Base-by-base conservation (phyloP, 2,888 invertebrate species). In the Argyresthia goedartella region DNA sequence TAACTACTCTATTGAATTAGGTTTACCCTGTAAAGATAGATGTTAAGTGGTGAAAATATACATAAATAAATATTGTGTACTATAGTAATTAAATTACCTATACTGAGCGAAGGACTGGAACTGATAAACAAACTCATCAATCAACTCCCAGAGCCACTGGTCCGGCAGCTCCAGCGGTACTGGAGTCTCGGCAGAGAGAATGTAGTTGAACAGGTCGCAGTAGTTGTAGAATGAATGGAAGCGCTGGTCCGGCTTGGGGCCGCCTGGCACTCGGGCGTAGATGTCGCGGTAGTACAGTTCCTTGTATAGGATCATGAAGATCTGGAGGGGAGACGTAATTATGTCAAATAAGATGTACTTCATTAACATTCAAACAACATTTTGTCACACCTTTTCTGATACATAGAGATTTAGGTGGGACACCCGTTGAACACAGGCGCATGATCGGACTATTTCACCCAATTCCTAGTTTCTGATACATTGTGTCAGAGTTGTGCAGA, bases 61-160 rank as follows among this genome's bases (percentile, higher is more conserved):
- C n/a, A n/a, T n/a, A n/a, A n/a, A n/a, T n/a, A n/a, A n/a, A n/a
- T n/a, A n/a, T n/a, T n/a, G n/a, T n/a, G n/a, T 25, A 25, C 6
- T 25, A 25, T 25, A 25, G 25, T 25, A 25, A 25, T 25, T 2
- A 25, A 16, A 25, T 61, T 89, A 93, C 68, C 93, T 90, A 69
- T 95, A 95, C 70, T 95, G 95, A 0, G 95, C 93, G 70, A 95
- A 94, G 56, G 96, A 93, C 86, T 97, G 95, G 84, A 98, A 94
- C 82, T 99, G 99, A 71, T 99, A 99, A 43, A 99, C 97, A 82
- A 99, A 99, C 75, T 99, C 99, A 82, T 99, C 99, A 61, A 99
- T 95, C 51, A 99, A 91, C 76, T 99, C 99, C 99, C 99, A 99
- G 35, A 99, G 87, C 99, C 99, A 99, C 69, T 98, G 94, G 81